These are phyloP conservation scores for Heliothis subflexa DNA, from an alignment of 1,140 invertebrate genomes.

Conservation along the genomic window DNA sequence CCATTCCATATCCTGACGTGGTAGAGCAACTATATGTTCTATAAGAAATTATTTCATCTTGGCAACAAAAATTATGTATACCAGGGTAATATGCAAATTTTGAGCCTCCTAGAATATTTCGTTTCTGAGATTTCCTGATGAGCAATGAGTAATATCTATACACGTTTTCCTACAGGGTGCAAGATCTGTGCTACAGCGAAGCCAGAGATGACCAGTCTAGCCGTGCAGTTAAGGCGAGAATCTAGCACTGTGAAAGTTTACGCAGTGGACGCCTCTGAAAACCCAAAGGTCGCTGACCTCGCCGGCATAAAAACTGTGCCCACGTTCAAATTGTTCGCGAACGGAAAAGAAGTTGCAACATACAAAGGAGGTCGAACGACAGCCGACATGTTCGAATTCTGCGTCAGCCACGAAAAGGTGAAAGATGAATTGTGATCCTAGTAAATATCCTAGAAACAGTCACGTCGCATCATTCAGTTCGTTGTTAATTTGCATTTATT, in stretches of 20 bases:
- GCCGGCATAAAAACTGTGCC: conserved; percentile 93
- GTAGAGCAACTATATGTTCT: too few relatives aligned
- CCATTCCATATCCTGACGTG: too few relatives aligned
- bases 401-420: conserved; percentile 59
- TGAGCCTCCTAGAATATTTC: too few relatives aligned
- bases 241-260: conserved; percentile 89
- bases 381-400: conserved; percentile 71
- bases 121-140: too few relatives aligned
- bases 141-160: background rate
- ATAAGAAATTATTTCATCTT: too few relatives aligned
- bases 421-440: conserved; percentile 77
- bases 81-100: too few relatives aligned
- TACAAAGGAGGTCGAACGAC: conserved; percentile 90
- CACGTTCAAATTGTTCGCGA: conserved; percentile 94
- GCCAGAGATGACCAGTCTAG: conserved; percentile 89
- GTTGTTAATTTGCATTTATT: conserved; percentile 7
- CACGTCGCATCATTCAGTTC: background rate
- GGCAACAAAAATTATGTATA: too few relatives aligned
- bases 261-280: conserved; percentile 93
- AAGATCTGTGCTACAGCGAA: conserved; percentile 95
- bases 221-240: conserved; percentile 90
- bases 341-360: conserved; percentile 88
- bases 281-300: conserved; percentile 88
- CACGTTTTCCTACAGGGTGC: conserved; percentile 89
- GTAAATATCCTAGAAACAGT: background rate